Conservation (phyloP, 2,797 vertebrate species). For the Pangasius sanitwongsei region DNA sequence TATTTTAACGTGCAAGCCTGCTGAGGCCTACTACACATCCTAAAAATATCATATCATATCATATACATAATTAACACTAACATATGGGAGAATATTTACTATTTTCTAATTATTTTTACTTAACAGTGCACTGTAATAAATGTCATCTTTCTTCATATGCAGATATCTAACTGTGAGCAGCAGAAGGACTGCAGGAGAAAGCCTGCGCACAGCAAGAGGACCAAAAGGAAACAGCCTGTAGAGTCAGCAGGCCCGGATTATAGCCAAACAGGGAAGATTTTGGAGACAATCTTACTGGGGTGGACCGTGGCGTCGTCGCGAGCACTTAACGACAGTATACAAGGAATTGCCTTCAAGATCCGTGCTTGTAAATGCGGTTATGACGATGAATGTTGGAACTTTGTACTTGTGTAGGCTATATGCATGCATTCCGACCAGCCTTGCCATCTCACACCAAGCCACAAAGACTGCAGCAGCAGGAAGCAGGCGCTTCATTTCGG, state of each 20-base stretch:
- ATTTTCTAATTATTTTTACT: background rate
- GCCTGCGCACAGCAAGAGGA: constrained; percentile 22
- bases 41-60: background rate
- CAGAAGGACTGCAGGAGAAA: constrained; percentile 20
- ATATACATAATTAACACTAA: background rate
- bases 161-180: constrained; percentile 30
- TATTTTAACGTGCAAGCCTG: background rate
- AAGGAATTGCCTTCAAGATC: constrained; percentile 81
- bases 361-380: constrained; percentile 72
- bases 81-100: background rate
- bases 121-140: background rate
- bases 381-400: constrained; percentile 93
- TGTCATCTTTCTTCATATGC: constrained; percentile 25
- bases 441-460: constrained; percentile 68
- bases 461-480: constrained; percentile 47
- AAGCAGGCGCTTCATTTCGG: constrained; percentile 52
- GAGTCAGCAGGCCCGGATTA: constrained; percentile 48
- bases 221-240: constrained; percentile 33
- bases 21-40: background rate
- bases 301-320: constrained; percentile 74
- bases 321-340: constrained; percentile 86
- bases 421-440: constrained; percentile 82
- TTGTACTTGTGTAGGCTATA: constrained; percentile 62
- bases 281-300: constrained; percentile 36
- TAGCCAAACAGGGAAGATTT: constrained; percentile 37